Percentiles rank a stretch among this genome's conserved stretches.
These are phyloP conservation scores for Volucella zonaria DNA, from an alignment of 2,888 invertebrate species.

Conservation along the genomic window DNA sequence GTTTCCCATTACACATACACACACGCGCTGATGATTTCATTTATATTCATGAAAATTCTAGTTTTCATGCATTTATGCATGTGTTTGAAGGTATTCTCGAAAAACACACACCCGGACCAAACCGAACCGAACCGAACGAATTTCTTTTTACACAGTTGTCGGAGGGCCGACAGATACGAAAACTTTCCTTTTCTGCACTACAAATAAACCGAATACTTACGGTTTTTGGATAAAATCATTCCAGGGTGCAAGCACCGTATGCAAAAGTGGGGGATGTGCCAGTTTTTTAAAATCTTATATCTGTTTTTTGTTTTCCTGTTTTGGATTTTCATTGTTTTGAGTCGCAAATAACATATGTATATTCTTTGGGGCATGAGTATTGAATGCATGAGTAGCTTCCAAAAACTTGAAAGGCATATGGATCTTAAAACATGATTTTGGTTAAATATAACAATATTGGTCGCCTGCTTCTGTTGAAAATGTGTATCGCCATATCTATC, in stretches of 20 bases:
- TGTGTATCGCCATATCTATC: no score
- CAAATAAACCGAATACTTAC: constrained; percentile 59
- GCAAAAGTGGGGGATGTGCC: background rate
- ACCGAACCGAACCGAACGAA: background rate
- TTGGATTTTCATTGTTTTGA: constrained; percentile 36
- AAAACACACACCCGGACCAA: constrained; percentile 1
- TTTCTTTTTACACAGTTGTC: constrained; percentile 50
- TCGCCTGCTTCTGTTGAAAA: no score
- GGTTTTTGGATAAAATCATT: constrained; percentile 55
- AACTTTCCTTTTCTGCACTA: constrained; percentile 58
- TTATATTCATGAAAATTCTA: constrained; percentile 69
- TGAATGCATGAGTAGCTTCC: background rate
- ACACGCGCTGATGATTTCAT: constrained; percentile 65
- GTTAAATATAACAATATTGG: no score
- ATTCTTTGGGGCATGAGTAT: constrained; percentile 34
- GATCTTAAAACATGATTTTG: no score
- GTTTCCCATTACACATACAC: constrained; percentile 40
- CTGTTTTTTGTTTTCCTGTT: no score
- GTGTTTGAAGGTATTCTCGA: constrained; percentile 48
- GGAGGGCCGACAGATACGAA: constrained; percentile 46
- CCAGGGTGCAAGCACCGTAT: constrained; percentile 25
- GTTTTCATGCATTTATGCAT: constrained; percentile 70
- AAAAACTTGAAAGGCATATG: no score
- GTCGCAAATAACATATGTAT: constrained; percentile 15
- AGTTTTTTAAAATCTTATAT: background rate